Evolutionary conservation across 2,797 vertebrate genomes (phyloP), one percentile per base, ranked within the genome.

Genomic region (Clarias laeviceps): DNA sequence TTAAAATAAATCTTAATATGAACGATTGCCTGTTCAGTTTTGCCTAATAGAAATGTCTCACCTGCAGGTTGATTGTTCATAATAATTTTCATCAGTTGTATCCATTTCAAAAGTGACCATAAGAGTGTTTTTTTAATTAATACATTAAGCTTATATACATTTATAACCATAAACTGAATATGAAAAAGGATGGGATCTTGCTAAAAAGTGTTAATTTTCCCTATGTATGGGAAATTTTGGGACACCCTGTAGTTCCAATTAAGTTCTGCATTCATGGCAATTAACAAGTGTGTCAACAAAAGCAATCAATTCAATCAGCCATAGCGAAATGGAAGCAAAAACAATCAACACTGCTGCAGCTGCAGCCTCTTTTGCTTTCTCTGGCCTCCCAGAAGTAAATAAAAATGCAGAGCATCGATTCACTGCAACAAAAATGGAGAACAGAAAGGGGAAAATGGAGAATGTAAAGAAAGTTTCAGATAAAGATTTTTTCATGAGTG

Each of bases 261-360:
- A 86, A 66, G 59, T 59, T 9, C 50, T 59, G 80, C 32, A 85
- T 86, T 56, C 76, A 81, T 70, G 73, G 84, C 85, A 88, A 87
- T 89, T 88, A 88, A 86, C 77, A 86, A 84, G 83, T 70, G 85
- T 85, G 80, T 83, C 80, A 89, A 78, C 81, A 84, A 88, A 86
- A 64, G 56, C 83, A 88, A 88, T 88, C 85, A 90, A 65, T 85
- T 84, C 82, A 88, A 88, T 86, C 83, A 89, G 50, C 70, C 86
- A 88, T 80, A 54, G 57, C 84, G 68, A 87, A 90, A 83, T 72
- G 81, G 65, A 88, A 85, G 61, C 29, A 79, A 82, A 86, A 86
- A 90, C 65, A 88, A 85, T 88, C 59, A 86, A 27, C 77, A 59
- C 27, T 37, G 68, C 65, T 32, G 82, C 80, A 87, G 56, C 84